Evolutionary conservation across 2,888 invertebrate species (phyloP), one percentile per base, ranked within the genome.

Genomic region (Dioctria rufipes): DNA sequence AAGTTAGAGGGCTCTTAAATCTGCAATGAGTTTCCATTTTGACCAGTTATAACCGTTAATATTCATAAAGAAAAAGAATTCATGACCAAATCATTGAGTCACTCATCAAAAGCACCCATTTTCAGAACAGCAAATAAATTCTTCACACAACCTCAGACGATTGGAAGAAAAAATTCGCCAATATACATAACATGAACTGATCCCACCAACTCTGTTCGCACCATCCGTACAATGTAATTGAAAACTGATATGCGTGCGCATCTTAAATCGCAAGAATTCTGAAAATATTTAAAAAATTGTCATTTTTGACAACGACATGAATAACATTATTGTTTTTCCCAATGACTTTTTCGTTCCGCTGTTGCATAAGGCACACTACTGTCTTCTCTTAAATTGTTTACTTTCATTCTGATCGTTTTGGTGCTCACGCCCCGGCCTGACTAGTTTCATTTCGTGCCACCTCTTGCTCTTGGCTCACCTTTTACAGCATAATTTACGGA

Each of bases 401-500:
- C 75, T 60, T 75, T 61, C 75, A 40, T 75, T 75, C 51, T 37
- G 58, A 51, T 9, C 8, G 11, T 5, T 4, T 11, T 25, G 25
- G 58, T 46, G 25, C 25, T 25, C 25, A 25, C 25, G 25, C 25
- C 25, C 54, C 71, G 71, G 11, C 11, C 8, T 9, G 69, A 39
- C 43, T 40, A 25, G 69, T 49, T 4, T 9, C 69, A 46, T 11
- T 9, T 42, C 42, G 40, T 13, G 13, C 37, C 4, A 13, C 13
- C 67, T 67, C 54, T 51, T 37, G 71, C 39, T 39, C 37, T 37
- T 37, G 49, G 5, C 43, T 60, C 58, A 75, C 43, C 46, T 46
- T 60, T 75, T 42, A 43, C 58, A 58, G 75, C 42, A 46, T 75
- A 75, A 75, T 75, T 75, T 75, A 75, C 75, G 75, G 46, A 43